Conservation (phyloP, 2,113 vertebrate species). For the Phrynosoma blainvillii region DNA sequence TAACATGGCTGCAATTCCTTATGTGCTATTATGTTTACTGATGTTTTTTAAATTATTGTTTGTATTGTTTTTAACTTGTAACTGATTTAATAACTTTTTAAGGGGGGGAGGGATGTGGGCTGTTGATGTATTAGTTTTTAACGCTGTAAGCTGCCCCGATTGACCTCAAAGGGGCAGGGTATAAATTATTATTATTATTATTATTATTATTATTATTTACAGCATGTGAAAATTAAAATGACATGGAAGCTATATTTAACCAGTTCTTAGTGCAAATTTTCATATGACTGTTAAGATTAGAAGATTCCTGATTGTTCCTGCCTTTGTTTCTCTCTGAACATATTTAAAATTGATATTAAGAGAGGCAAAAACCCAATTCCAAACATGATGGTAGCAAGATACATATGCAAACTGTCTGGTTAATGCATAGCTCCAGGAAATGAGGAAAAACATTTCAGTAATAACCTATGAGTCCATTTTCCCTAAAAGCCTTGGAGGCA, state of each 20-base stretch:
- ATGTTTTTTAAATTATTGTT: no score
- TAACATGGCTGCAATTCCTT: no score
- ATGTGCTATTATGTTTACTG: no score
- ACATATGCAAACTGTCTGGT: slow-evolving; percentile 63
- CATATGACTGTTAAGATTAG: slow-evolving; percentile 50
- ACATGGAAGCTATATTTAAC: not conserved
- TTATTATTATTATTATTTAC: no score
- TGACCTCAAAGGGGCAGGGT: no score
- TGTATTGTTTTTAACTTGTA: no score
- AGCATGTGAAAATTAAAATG: slow-evolving; percentile 27
- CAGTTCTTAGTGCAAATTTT: slow-evolving; percentile 18
- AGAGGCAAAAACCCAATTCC: slow-evolving; percentile 30
- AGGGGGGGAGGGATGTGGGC: no score
- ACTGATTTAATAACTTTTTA: no score
- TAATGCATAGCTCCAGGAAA: slow-evolving; percentile 62
- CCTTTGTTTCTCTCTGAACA: slow-evolving; percentile 41
- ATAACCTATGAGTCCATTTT: slow-evolving; percentile 58
- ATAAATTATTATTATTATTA: no score
- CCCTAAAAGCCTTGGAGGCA: slow-evolving; percentile 59
- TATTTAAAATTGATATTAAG: slow-evolving; percentile 41
- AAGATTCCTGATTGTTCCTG: slow-evolving; percentile 37
- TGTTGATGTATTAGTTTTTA: no score
- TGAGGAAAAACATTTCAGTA: slow-evolving; percentile 55
- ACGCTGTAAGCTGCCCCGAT: no score
- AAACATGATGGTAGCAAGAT: slow-evolving; percentile 44